Evolutionary conservation across 2,888 invertebrate species (phyloP).

Genomic region (Gisinianus flammeolus): DNA sequence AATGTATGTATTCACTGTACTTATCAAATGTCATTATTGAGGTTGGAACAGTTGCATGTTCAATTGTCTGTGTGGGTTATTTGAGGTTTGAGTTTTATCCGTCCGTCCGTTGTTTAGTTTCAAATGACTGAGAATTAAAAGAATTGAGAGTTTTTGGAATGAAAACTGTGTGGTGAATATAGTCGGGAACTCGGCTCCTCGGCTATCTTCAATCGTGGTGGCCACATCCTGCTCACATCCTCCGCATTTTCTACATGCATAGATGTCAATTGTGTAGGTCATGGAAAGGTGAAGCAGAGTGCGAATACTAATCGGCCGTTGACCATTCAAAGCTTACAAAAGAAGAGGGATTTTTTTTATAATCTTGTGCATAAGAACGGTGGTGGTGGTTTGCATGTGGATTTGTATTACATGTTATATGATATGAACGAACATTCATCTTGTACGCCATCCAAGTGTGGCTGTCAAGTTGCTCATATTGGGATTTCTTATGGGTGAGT

Average conservation of each 20-base stretch:
- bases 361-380: background rate
- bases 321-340: slow-evolving; percentile 20
- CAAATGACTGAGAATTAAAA: background rate
- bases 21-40: too few relatives aligned
- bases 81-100: too few relatives aligned
- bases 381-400: background rate
- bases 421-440: slow-evolving; percentile 30
- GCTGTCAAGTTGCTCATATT: slow-evolving; percentile 26
- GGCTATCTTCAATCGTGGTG: slow-evolving; percentile 12
- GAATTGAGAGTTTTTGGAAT: too few relatives aligned
- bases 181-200: background rate
- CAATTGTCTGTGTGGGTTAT: too few relatives aligned
- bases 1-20: background rate
- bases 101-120: too few relatives aligned
- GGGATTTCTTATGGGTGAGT: slow-evolving; percentile 38
- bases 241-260: slow-evolving; percentile 33
- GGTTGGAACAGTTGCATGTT: too few relatives aligned
- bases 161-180: too few relatives aligned
- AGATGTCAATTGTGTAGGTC: slow-evolving; percentile 36
- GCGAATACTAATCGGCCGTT: slow-evolving; percentile 37
- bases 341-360: background rate
- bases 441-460: slow-evolving; percentile 29
- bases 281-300: slow-evolving; percentile 36
- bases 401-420: background rate
- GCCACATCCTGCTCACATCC: slow-evolving; percentile 37